These are phyloP conservation scores for Gambusia holbrooki DNA, from an alignment of 2,113 vertebrate species.

Conservation along the genomic window DNA sequence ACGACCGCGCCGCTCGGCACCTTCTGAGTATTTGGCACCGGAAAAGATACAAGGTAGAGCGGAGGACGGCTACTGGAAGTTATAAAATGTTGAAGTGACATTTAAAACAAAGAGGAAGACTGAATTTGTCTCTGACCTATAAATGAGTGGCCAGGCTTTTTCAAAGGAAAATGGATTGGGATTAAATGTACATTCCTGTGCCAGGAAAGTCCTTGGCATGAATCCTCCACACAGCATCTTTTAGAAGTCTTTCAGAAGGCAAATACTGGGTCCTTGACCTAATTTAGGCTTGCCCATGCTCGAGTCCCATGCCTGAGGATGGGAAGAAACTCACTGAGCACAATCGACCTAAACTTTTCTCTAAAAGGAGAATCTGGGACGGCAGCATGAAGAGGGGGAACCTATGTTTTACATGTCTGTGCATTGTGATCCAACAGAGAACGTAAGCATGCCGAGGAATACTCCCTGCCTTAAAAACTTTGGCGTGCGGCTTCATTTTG, in stretches of 20 bases:
- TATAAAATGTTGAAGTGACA: constrained; percentile 19
- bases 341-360: constrained; percentile 52
- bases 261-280: constrained; percentile 40
- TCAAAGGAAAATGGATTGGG: constrained; percentile 23
- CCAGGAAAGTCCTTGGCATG: constrained; percentile 17
- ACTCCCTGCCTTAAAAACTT: constrained; percentile 22
- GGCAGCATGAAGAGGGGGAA: constrained; percentile 8
- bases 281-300: constrained; percentile 26
- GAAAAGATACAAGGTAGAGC: constrained; percentile 17
- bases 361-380: constrained; percentile 32
- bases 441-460: constrained; percentile 39
- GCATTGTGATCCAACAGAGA: constrained; percentile 25
- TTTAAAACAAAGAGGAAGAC: constrained; percentile 20
- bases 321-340: constrained; percentile 18
- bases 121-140: constrained; percentile 22
- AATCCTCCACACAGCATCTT: constrained; percentile 29
- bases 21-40: constrained; percentile 34
- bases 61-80: constrained; percentile 10
- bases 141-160: constrained; percentile 10
- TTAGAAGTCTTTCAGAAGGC: constrained; percentile 19
- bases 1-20: constrained; percentile 18
- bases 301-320: constrained; percentile 27
- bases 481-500: no score
- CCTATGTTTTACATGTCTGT: constrained; percentile 23
- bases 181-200: constrained; percentile 21